phyloP scores from a whole-genome alignment of 2,797 vertebrate genomes.

The Luscinia megarhynchos region DNA sequence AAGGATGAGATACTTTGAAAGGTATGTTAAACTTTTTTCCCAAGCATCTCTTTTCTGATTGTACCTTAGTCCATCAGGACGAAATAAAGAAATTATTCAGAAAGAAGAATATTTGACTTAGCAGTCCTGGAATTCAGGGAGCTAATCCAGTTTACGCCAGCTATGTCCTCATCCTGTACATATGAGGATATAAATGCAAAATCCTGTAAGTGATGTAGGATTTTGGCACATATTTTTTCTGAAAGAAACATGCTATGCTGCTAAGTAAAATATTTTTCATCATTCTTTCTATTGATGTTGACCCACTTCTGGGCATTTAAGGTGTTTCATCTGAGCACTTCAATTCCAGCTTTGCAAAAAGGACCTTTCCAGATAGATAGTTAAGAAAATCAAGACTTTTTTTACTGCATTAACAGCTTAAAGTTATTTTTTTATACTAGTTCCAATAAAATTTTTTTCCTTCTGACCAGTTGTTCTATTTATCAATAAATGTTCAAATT shows the following conservation, averaged over 20 bases:
- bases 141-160: not conserved
- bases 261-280: slow-evolving; percentile 3
- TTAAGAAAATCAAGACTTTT: not conserved
- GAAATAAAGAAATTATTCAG: not conserved
- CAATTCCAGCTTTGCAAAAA: not conserved
- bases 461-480: not conserved
- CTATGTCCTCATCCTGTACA: not conserved
- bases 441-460: not conserved
- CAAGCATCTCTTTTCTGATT: not conserved
- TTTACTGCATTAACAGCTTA: not conserved
- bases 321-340: not conserved
- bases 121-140: not conserved
- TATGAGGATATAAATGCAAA: slow-evolving; percentile 8
- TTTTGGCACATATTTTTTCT: not conserved
- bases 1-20: not conserved
- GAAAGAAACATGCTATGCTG: not conserved
- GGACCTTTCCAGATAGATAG: not conserved
- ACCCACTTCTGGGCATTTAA: slow-evolving; percentile 12
- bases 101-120: not conserved
- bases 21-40: not conserved
- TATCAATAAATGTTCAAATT: not conserved
- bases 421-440: not conserved
- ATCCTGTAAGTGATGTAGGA: not conserved
- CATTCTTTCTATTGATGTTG: not conserved
- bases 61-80: not conserved